phyloP scores from a whole-genome alignment of 2,797 vertebrate species.

The Acridotheres tristis region DNA sequence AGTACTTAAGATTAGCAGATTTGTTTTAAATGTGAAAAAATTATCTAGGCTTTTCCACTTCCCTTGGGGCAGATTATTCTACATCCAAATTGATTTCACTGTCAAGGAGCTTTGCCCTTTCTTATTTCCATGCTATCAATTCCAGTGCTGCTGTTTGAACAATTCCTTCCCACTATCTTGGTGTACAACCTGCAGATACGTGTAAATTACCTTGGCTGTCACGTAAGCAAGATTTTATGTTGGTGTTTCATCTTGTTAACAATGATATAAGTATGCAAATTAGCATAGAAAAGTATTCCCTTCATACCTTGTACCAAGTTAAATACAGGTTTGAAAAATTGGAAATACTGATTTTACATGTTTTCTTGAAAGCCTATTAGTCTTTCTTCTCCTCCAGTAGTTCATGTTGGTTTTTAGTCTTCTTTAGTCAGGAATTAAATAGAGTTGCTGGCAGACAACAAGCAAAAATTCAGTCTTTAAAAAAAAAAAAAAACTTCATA shows the following conservation, averaged over 20 bases:
- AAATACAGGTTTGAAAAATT: background rate
- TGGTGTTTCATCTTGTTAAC: background rate
- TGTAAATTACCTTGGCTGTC: conserved; percentile 9
- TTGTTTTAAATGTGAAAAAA: conserved; percentile 39
- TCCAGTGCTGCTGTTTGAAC: background rate
- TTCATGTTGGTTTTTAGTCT: background rate
- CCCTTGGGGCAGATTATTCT: conserved; percentile 28
- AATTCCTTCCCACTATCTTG: background rate
- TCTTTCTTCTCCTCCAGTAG: background rate
- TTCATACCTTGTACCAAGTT: background rate
- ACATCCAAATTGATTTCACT: conserved; percentile 52
- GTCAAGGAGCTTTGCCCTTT: conserved; percentile 21
- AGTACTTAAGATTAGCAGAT: conserved; percentile 7
- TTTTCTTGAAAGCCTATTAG: background rate
- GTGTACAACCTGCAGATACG: background rate
- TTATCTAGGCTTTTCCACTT: background rate
- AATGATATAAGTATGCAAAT: background rate
- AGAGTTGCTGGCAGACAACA: background rate
- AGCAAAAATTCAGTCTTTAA: background rate
- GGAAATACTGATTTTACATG: background rate
- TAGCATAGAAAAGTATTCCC: background rate
- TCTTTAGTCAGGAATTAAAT: background rate
- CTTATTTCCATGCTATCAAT: conserved; percentile 23
- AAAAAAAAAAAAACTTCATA: background rate
- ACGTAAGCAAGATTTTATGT: fast-evolving